Conservation (phyloP, 2,888 invertebrate genomes). For the Limnephilus rhombicus region DNA sequence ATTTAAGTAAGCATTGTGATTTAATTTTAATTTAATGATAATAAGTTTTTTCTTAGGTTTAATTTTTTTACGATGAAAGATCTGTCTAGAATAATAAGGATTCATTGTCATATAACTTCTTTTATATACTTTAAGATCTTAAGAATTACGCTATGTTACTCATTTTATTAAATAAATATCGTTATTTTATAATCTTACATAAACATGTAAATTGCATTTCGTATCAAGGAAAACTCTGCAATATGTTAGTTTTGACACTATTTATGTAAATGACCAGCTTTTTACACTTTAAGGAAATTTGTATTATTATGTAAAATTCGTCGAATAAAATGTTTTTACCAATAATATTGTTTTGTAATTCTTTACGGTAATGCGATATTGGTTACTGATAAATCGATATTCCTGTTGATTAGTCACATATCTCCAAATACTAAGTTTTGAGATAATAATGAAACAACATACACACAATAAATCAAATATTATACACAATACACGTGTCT, state of each 20-base stretch:
- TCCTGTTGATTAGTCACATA: no score
- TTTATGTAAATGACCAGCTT: background rate
- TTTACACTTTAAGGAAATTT: background rate
- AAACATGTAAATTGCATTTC: background rate
- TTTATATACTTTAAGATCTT: background rate
- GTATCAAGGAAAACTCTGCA: background rate
- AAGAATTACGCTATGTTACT: background rate
- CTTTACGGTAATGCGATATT: background rate
- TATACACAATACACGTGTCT: no score
- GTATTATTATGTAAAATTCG: background rate
- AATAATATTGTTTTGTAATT: background rate
- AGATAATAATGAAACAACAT: no score
- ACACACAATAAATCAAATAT: no score
- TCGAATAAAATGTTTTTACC: background rate
- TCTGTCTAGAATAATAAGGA: background rate
- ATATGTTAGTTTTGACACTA: background rate
- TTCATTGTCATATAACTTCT: background rate
- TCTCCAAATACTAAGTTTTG: no score
- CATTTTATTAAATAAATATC: background rate
- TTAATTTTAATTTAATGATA: no score
- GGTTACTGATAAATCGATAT: no score
- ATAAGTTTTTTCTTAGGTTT: conserved; percentile 14
- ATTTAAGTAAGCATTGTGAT: conserved; percentile 51
- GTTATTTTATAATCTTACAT: background rate
- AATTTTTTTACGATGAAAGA: background rate